phyloP scores from a whole-genome alignment of 2,113 vertebrate species.

The Haliaeetus leucogaster region DNA sequence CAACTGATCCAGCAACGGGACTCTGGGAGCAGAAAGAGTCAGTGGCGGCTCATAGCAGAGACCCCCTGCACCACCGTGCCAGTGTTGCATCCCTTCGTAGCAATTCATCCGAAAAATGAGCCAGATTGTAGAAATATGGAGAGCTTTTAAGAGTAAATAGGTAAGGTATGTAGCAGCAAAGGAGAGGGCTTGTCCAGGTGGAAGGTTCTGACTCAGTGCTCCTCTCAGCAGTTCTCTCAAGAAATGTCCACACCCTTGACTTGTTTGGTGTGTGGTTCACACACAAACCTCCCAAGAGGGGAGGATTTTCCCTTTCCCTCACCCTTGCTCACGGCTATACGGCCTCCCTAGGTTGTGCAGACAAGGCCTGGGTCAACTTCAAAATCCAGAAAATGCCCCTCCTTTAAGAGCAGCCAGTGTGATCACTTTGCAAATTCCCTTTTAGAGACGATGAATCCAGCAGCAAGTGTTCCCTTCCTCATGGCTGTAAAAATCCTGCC shows the following conservation, averaged over 20 bases:
- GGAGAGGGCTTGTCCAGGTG: neutral
- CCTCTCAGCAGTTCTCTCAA: neutral
- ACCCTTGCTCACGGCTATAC: neutral
- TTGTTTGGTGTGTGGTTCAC: neutral
- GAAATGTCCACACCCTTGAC: neutral
- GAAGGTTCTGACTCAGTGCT: neutral
- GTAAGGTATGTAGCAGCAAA: neutral
- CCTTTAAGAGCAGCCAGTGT: neutral
- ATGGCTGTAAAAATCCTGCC: neutral
- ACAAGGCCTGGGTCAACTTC: neutral
- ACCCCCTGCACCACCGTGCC: neutral
- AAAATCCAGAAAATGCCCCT: neutral
- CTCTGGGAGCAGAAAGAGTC: neutral
- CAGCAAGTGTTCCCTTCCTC: neutral
- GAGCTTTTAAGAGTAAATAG: neutral
- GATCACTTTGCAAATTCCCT: neutral
- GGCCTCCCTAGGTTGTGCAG: neutral
- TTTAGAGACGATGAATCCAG: neutral
- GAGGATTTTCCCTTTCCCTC: neutral
- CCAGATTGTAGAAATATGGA: neutral
- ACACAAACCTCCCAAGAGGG: neutral
- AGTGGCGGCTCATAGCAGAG: neutral
- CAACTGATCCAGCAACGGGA: accelerated
- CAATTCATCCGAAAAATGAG: neutral
- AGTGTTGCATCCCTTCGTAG: neutral